Conservation (phyloP, 2,113 vertebrate species). For the Silurus asotus region DNA sequence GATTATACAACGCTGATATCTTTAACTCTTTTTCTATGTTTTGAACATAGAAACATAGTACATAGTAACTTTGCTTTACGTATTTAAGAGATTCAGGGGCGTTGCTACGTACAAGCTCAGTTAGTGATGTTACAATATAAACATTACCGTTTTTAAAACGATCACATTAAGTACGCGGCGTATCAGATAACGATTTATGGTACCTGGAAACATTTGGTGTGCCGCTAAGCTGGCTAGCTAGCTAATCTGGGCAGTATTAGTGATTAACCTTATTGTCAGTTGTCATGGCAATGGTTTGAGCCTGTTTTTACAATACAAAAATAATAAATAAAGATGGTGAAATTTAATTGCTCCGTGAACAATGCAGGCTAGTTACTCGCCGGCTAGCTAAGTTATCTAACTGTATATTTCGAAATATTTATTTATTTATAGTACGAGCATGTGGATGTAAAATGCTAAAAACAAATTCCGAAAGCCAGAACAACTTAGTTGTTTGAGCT, state of each 20-base stretch:
- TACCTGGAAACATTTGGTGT: background rate
- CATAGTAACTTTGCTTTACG: no score
- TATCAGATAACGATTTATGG: background rate
- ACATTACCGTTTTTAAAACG: background rate
- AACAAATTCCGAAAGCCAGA: background rate
- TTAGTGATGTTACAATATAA: background rate
- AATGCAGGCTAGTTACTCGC: background rate
- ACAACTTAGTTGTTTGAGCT: slow-evolving; percentile 42
- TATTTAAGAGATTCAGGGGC: background rate
- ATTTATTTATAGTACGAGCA: no score
- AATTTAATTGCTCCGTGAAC: no score
- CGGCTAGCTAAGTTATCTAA: background rate
- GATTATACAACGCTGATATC: background rate
- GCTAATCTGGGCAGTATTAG: background rate
- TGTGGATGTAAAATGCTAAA: background rate
- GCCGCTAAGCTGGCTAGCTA: background rate
- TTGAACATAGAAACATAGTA: no score
- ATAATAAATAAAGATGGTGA: no score
- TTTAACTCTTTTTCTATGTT: background rate
- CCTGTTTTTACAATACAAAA: no score
- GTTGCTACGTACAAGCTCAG: background rate
- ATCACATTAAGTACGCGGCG: background rate
- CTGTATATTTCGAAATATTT: background rate
- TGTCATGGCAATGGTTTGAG: no score
- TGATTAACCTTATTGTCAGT: background rate